A percentile compares a stretch with the other conserved stretches of the same genome.
Conservation (phyloP, 2,888 invertebrate genomes). For the Epinotia nisella region DNA sequence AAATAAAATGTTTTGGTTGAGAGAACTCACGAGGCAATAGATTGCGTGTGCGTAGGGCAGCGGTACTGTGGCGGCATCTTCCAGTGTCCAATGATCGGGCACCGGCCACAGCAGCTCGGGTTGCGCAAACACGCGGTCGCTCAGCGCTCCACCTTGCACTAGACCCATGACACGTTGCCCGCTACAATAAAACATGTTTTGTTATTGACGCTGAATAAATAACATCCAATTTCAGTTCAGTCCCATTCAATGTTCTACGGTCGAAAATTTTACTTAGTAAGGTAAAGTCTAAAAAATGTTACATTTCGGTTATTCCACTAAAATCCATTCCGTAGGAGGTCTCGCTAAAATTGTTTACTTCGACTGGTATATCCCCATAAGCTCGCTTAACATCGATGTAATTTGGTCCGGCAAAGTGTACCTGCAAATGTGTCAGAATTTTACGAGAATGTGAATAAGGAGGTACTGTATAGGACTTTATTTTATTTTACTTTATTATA, state of each 20-base stretch:
- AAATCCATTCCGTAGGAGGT: slow-evolving; percentile 67
- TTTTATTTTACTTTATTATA: too few species aligned
- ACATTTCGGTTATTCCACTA: slow-evolving; percentile 66
- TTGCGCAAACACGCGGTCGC: slow-evolving; percentile 79
- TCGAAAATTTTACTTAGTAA: not conserved
- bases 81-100: slow-evolving; percentile 86
- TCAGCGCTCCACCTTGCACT: slow-evolving; percentile 74
- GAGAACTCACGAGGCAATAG: slow-evolving; percentile 49
- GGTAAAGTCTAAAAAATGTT: slow-evolving; percentile 12
- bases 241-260: not conserved
- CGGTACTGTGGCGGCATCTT: slow-evolving; percentile 88
- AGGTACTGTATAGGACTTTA: not conserved
- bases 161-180: slow-evolving; percentile 85
- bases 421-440: slow-evolving; percentile 49
- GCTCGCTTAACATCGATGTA: slow-evolving; percentile 56
- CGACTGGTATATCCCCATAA: slow-evolving; percentile 50
- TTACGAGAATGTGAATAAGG: too few species aligned
- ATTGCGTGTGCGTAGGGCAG: slow-evolving; percentile 86
- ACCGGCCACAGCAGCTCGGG: slow-evolving; percentile 83
- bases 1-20: not conserved
- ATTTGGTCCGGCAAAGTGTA: slow-evolving; percentile 58
- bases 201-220: not conserved
- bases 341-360: slow-evolving; percentile 15
- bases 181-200: slow-evolving; percentile 49
- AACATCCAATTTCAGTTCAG: not conserved